Conservation (phyloP, 2,888 invertebrate species). For the Pammene fasciana region DNA sequence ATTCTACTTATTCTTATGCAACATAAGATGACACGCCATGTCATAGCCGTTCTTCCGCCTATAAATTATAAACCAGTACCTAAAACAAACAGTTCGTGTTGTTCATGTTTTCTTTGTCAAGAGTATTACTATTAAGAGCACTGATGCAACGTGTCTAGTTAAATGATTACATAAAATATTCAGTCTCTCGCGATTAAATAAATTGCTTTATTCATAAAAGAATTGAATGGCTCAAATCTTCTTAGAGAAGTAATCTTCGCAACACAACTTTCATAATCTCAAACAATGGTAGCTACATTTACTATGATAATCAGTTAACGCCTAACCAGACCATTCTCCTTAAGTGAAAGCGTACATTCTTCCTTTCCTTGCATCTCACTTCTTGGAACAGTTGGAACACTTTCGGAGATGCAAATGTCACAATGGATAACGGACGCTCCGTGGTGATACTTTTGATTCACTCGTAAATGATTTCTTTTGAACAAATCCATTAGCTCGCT, state of each 20-base stretch:
- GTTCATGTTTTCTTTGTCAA: conserved; percentile 19
- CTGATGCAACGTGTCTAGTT: conserved; percentile 22
- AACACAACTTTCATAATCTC: conserved; percentile 66
- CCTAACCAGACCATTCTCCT: conserved; percentile 72
- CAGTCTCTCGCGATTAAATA: conserved; percentile 32
- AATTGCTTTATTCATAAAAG: conserved; percentile 45
- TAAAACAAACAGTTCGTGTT: conserved; percentile 20
- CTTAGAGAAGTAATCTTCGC: conserved; percentile 47
- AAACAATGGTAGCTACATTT: conserved; percentile 71
- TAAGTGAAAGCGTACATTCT: conserved; percentile 73
- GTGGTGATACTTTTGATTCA: conserved; percentile 67
- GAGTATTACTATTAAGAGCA: conserved; percentile 21
- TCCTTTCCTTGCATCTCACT: conserved; percentile 63
- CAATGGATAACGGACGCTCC: conserved; percentile 73
- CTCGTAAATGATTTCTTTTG: conserved; percentile 48
- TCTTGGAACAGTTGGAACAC: conserved; percentile 66
- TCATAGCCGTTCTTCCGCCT: conserved; percentile 14
- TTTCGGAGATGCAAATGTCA: conserved; percentile 74
- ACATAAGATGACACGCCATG: conserved; percentile 9
- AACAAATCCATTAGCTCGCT: conserved; percentile 45
- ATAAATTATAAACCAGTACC: conserved; percentile 10
- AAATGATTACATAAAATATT: conserved; percentile 38
- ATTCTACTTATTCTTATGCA: conserved; percentile 1
- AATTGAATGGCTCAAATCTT: conserved; percentile 45
- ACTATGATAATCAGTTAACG: conserved; percentile 77